Base-by-base conservation (phyloP, 2,888 invertebrate genomes). In the Tiliacea citrago region DNA sequence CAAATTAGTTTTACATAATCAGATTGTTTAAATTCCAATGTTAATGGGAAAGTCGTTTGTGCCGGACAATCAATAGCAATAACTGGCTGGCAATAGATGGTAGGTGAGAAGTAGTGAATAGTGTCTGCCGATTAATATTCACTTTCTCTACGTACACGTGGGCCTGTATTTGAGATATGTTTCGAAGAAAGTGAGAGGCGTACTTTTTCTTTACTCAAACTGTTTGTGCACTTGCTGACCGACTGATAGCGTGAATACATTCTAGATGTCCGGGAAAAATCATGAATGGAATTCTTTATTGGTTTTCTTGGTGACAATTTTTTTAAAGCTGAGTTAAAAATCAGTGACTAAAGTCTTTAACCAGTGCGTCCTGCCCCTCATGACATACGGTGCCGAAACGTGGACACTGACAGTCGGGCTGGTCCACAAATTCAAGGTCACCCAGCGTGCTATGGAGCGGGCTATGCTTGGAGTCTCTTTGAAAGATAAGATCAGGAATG, bases 111-210 rank as follows among this genome's bases (percentile, higher is more conserved):
- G 12, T 82, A 42, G 71, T 78, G 69, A 92, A 88, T 83, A 81
- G 61, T 57, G 90, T 88, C 88, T 86, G 85, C 68, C 73, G 88
- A 84, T 89, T 90, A 92, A 91, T 93, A 90, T 90, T 92, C 93
- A 95, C 96, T 96, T 96, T 96, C 96, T 93, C 95, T 88, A 85
- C 72, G 87, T 88, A 91, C 90, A 91, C 91, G 92, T 92, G 92
- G 90, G 87, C 84, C 86, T 81, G 89, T 93, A 92, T 93, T 92
- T 92, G 90, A 93, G 83, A 87, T 88, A 91, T 90, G 88, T 92
- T 91, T 89, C 88, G 88, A 93, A 92, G 95, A 96, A 96, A 96
- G 96, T 95, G 94, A 96, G 95, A 93, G 94, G 93, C 88, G 75
- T 82, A 83, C 94, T 95, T 94, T 95, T 96, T 95, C 95, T 95